phyloP scores from a whole-genome alignment of 2,113 vertebrate genomes.

The Theristicus caerulescens region DNA sequence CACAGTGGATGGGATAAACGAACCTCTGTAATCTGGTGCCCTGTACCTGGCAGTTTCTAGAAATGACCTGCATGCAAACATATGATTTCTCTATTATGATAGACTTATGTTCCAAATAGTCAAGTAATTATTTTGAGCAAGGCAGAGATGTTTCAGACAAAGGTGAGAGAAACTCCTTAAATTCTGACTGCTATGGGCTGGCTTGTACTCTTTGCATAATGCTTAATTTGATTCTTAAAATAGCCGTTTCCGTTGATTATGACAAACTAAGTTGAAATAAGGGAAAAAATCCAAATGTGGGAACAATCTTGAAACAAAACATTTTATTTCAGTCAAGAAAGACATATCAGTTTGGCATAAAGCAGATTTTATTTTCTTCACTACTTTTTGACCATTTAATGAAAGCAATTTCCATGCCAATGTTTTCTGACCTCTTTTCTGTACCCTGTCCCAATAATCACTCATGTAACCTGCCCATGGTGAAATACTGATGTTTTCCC shows the following conservation, averaged over 20 bases:
- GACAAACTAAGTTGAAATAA: not conserved
- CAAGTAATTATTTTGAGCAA: not conserved
- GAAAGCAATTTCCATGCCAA: not conserved
- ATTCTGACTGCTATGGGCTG: not conserved
- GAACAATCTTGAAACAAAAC: not conserved
- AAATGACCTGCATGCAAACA: not conserved
- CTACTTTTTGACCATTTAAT: not conserved
- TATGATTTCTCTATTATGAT: not conserved
- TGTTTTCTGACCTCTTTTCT: not conserved
- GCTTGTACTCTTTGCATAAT: not conserved
- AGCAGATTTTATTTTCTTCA: not conserved
- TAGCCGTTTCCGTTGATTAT: not conserved
- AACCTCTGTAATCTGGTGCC: not conserved
- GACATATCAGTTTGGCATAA: not conserved
- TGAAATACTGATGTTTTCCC: not conserved
- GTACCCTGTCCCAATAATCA: not conserved
- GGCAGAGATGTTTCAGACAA: not conserved
- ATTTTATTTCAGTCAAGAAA: not conserved
- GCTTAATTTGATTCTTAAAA: not conserved
- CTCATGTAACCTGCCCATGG: not conserved
- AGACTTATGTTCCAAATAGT: not conserved
- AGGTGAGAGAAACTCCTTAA: not conserved
- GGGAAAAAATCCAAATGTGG: not conserved
- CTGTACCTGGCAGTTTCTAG: not conserved
- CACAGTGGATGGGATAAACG: not conserved